A percentile compares a stretch with the other conserved stretches of the same genome.
Evolutionary conservation across 1,140 invertebrate species (phyloP).

Genomic region (Trachymyrmex cornetzi): DNA sequence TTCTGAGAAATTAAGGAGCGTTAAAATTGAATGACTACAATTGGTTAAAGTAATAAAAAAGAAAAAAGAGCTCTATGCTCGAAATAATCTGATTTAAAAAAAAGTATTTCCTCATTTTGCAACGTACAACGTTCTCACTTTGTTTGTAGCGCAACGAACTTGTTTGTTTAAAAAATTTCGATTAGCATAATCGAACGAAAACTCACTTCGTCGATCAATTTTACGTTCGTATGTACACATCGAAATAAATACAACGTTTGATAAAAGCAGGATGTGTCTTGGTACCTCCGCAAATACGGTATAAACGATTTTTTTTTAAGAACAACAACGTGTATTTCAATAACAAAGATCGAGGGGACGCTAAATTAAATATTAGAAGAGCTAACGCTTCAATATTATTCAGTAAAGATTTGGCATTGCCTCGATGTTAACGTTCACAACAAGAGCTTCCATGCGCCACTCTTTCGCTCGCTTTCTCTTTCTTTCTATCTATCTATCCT

Average conservation of each 20-base stretch:
- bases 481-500: slow-evolving; percentile 38
- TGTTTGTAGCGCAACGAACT: slow-evolving; percentile 46
- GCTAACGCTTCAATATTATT: slow-evolving; percentile 63
- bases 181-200: slow-evolving; percentile 43
- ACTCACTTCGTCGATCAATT: slow-evolving; percentile 38
- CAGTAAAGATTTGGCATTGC: slow-evolving; percentile 63
- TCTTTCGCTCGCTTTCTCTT: slow-evolving; percentile 17
- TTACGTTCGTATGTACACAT: slow-evolving; percentile 53
- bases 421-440: slow-evolving; percentile 64
- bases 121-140: slow-evolving; percentile 56
- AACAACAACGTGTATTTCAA: slow-evolving; percentile 65
- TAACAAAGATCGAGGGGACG: slow-evolving; percentile 64
- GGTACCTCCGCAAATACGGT: slow-evolving; percentile 57
- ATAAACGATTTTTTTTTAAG: slow-evolving; percentile 61
- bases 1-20: slow-evolving; percentile 42
- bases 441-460: slow-evolving; percentile 61
- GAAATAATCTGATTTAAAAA: slow-evolving; percentile 7
- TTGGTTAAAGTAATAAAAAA: slow-evolving; percentile 25
- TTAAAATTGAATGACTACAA: slow-evolving; percentile 27
- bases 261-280: slow-evolving; percentile 60
- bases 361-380: slow-evolving; percentile 66
- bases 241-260: slow-evolving; percentile 60
- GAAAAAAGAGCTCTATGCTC: background rate
- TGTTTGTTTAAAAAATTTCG: slow-evolving; percentile 37
- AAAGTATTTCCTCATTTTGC: slow-evolving; percentile 32